Conservation (phyloP, 2,113 vertebrate species). For the Chaenogobius annularis region DNA sequence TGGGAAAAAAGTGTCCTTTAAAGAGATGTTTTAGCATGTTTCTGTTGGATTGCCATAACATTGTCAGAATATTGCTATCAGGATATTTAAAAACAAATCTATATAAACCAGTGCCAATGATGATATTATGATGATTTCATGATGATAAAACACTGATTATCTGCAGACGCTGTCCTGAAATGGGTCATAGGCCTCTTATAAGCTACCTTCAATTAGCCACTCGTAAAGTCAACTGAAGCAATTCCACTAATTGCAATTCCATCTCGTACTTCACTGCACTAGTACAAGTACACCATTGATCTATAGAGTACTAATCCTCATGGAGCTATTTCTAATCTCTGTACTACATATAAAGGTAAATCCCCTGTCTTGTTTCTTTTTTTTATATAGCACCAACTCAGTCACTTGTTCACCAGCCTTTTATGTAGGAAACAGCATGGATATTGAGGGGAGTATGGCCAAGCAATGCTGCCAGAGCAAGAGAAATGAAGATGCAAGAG, state of each 20-base stretch:
- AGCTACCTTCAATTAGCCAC: neutral
- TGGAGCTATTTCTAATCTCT: neutral
- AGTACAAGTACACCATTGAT: neutral
- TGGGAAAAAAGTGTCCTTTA: too few relatives aligned
- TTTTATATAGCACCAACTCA: neutral
- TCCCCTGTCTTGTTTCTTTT: conserved; percentile 8
- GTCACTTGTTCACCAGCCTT: conserved; percentile 6
- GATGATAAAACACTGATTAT: too few relatives aligned
- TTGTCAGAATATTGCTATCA: too few relatives aligned
- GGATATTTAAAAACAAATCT: too few relatives aligned
- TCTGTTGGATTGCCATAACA: too few relatives aligned
- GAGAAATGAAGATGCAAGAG: conserved; percentile 32
- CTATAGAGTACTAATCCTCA: neutral
- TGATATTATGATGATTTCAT: too few relatives aligned
- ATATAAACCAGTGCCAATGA: too few relatives aligned
- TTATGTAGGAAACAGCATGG: conserved; percentile 7
- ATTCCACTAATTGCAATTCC: neutral
- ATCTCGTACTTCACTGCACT: neutral
- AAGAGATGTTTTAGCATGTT: too few relatives aligned
- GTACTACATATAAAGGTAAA: neutral
- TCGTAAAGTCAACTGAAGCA: neutral
- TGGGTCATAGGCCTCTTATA: neutral
- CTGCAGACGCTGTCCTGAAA: neutral
- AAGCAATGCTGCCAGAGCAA: conserved; percentile 25
- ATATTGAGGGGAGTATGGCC: conserved; percentile 16